Conservation (phyloP, 2,113 vertebrate species). For the Empidonax traillii region DNA sequence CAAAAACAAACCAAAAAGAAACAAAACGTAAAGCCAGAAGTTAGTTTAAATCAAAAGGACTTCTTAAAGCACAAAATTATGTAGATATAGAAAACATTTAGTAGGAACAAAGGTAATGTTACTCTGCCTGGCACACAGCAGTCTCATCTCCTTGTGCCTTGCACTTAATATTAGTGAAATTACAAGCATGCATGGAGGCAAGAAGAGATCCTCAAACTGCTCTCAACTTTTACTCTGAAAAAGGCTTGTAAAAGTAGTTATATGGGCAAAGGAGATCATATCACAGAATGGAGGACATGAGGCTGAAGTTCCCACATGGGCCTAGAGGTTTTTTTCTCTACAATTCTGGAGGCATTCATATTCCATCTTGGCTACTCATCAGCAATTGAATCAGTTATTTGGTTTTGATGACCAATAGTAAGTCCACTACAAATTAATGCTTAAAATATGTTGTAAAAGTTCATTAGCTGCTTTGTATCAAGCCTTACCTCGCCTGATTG, state of each 20-base stretch:
- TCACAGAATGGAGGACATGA: neutral
- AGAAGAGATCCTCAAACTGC: neutral
- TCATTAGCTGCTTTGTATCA: neutral
- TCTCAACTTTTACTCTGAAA: neutral
- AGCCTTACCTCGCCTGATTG: slow-evolving; percentile 86
- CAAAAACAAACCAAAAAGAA: neutral
- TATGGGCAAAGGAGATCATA: neutral
- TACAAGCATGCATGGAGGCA: slow-evolving; percentile 27
- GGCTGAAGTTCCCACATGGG: neutral
- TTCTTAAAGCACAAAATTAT: slow-evolving; percentile 20
- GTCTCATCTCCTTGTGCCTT: neutral
- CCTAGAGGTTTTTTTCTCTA: neutral
- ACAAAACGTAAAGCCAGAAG: neutral
- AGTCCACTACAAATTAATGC: neutral
- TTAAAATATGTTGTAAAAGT: neutral
- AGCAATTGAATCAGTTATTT: neutral
- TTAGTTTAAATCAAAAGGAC: slow-evolving; percentile 38
- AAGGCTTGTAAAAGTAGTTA: neutral
- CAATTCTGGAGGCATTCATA: neutral
- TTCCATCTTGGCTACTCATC: neutral
- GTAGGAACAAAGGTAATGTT: slow-evolving; percentile 53
- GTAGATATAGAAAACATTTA: slow-evolving; percentile 47
- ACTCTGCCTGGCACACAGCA: slow-evolving; percentile 43
- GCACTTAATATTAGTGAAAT: slow-evolving; percentile 39
- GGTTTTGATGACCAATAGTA: neutral